phyloP scores from a whole-genome alignment of 2,797 vertebrate genomes.

The Melanotaenia parkinsoni region DNA sequence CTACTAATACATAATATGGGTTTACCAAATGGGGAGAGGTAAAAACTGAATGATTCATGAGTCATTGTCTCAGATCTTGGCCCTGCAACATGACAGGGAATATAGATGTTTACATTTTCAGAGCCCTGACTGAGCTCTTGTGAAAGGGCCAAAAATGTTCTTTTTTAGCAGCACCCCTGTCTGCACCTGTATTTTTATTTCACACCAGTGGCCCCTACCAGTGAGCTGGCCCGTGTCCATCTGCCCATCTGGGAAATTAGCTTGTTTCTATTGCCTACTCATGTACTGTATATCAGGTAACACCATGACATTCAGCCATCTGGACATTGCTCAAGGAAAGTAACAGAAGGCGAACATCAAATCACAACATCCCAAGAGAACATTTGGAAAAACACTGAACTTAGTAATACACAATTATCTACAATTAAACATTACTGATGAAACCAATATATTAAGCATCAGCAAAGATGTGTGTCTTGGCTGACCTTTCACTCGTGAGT shows the following conservation, averaged over 20 bases:
- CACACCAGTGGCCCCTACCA: slow-evolving; percentile 15
- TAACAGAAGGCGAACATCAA: slow-evolving; percentile 10
- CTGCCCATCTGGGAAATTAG: slow-evolving; percentile 20
- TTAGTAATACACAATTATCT: not conserved
- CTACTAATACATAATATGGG: not conserved
- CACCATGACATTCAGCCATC: slow-evolving; percentile 11
- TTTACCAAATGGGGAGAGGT: slow-evolving; percentile 25
- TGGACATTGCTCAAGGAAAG: not conserved
- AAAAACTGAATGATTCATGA: slow-evolving; percentile 51
- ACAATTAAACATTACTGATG: not conserved
- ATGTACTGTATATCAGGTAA: not conserved
- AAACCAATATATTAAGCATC: not conserved
- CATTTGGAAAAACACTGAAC: not conserved
- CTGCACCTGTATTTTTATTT: slow-evolving; percentile 35
- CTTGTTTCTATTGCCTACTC: slow-evolving; percentile 12
- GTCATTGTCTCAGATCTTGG: slow-evolving; percentile 28
- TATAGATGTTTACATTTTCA: slow-evolving; percentile 58
- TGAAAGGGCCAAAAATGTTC: slow-evolving; percentile 45
- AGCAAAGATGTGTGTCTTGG: no score
- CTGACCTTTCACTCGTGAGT: not conserved
- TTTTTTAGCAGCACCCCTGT: slow-evolving; percentile 17
- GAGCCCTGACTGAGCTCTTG: slow-evolving; percentile 46
- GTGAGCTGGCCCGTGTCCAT: not conserved
- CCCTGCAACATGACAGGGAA: slow-evolving; percentile 42
- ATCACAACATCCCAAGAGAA: slow-evolving; percentile 5